Conservation (phyloP, 2,888 invertebrate species). For the Drosophila sordidula region DNA sequence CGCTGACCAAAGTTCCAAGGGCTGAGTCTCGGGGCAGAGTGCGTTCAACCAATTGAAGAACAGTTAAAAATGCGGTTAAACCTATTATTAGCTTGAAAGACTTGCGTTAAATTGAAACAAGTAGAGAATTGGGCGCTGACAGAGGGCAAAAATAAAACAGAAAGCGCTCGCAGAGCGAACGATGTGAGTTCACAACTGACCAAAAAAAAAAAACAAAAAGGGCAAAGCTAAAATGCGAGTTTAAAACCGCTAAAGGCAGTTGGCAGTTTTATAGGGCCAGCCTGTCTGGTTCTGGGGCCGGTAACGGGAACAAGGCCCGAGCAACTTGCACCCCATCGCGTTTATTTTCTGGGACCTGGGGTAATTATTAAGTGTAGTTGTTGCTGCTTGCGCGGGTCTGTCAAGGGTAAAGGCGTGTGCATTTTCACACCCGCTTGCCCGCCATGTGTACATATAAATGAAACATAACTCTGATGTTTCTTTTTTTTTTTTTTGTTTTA, state of each 20-base stretch:
- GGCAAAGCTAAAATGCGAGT: constrained; percentile 49
- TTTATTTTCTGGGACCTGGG: constrained; percentile 49
- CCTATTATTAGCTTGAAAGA: constrained; percentile 76
- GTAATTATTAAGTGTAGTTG: constrained; percentile 69
- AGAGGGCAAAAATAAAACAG: constrained; percentile 27
- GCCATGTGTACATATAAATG: constrained; percentile 49
- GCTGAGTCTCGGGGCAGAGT: constrained; percentile 23
- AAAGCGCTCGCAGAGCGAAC: constrained; percentile 13
- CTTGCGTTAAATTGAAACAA: constrained; percentile 72
- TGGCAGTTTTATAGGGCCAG: constrained; percentile 50
- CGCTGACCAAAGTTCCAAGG: constrained; percentile 44
- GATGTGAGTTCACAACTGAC: constrained; percentile 8
- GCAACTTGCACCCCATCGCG: constrained; percentile 65
- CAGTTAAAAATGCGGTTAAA: constrained; percentile 80
- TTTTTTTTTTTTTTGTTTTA: neutral
- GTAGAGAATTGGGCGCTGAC: constrained; percentile 51
- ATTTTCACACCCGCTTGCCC: constrained; percentile 77
- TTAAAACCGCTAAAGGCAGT: constrained; percentile 74
- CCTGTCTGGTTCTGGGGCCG: constrained; percentile 4
- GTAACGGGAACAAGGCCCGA: constrained; percentile 44
- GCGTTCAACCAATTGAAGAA: constrained; percentile 69
- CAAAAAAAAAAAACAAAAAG: constrained; percentile 22
- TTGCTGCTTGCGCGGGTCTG: constrained; percentile 23
- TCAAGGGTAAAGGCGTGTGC: constrained; percentile 68
- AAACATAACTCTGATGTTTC: constrained; percentile 43